Evolutionary conservation across 2,888 invertebrate species (phyloP).

Genomic region (Lathronympha strigana): DNA sequence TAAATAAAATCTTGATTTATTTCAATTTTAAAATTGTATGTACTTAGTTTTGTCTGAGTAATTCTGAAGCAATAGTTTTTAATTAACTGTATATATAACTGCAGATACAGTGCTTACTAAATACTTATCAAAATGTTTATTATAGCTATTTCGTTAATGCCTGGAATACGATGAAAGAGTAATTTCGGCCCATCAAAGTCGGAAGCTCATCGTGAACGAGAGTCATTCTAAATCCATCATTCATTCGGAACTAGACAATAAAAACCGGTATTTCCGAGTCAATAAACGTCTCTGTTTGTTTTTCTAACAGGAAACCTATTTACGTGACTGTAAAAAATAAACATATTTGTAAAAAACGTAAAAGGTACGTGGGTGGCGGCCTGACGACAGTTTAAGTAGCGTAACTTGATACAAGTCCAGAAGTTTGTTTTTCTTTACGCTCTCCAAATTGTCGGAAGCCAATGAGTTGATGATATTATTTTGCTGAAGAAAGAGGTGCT

Average conservation of each 20-base stretch:
- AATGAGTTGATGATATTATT: conserved; percentile 70
- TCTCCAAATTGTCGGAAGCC: conserved; percentile 71
- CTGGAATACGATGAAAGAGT: conserved; percentile 37
- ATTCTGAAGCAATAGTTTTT: too few species aligned
- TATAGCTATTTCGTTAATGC: conserved; percentile 7
- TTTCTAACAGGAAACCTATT: conserved; percentile 82
- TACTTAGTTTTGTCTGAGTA: too few species aligned
- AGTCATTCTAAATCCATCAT: conserved; percentile 79
- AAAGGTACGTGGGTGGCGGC: conserved; percentile 75
- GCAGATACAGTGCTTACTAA: too few species aligned
- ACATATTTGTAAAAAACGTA: conserved; percentile 70
- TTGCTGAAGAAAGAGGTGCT: conserved; percentile 55
- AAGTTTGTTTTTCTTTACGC: conserved; percentile 74
- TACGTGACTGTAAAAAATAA: conserved; percentile 64
- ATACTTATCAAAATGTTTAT: conserved; percentile 17
- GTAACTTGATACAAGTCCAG: conserved; percentile 77
- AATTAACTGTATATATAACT: too few species aligned
- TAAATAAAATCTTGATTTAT: too few species aligned
- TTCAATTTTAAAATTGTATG: too few species aligned
- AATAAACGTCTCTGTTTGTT: conserved; percentile 81
- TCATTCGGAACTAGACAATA: conserved; percentile 76
- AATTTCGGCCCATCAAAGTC: conserved; percentile 59
- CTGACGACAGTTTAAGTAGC: conserved; percentile 83
- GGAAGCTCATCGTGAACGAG: conserved; percentile 67
- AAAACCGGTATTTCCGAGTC: conserved; percentile 73